Conservation (phyloP, 1,140 invertebrate genomes). For the Drosophila subpulchrella region DNA sequence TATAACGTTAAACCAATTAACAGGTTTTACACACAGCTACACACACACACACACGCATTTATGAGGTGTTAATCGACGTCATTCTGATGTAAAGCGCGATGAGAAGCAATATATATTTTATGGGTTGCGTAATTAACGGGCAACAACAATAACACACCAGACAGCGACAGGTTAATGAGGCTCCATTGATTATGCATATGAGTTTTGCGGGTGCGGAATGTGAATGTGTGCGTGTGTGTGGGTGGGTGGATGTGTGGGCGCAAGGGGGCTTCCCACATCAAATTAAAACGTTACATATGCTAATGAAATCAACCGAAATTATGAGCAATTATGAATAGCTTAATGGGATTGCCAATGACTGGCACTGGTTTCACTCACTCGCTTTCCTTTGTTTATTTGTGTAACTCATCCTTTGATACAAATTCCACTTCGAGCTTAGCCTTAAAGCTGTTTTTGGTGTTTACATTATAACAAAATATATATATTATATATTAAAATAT, state of each 20-base stretch:
- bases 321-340: slow-evolving; percentile 80
- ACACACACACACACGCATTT: slow-evolving; percentile 15
- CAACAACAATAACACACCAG: slow-evolving; percentile 56
- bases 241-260: not conserved
- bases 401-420: not conserved
- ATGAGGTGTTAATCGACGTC: slow-evolving; percentile 79
- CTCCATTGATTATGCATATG: slow-evolving; percentile 81
- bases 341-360: slow-evolving; percentile 55
- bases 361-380: slow-evolving; percentile 27
- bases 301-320: slow-evolving; percentile 81
- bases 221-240: not conserved
- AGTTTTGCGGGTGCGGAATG: slow-evolving; percentile 36
- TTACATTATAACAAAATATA: no score
- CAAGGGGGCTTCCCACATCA: slow-evolving; percentile 61
- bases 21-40: slow-evolving; percentile 47
- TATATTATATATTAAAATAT: no score
- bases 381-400: not conserved
- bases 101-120: slow-evolving; percentile 67
- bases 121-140: slow-evolving; percentile 73
- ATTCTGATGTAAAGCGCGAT: slow-evolving; percentile 78
- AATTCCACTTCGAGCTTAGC: not conserved
- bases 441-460: not conserved
- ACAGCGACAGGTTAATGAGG: slow-evolving; percentile 73
- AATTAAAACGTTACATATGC: slow-evolving; percentile 78
- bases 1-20: slow-evolving; percentile 81